Evolutionary conservation across 2,888 invertebrate species (phyloP).

Genomic region (Sarcophaga carnaria): DNA sequence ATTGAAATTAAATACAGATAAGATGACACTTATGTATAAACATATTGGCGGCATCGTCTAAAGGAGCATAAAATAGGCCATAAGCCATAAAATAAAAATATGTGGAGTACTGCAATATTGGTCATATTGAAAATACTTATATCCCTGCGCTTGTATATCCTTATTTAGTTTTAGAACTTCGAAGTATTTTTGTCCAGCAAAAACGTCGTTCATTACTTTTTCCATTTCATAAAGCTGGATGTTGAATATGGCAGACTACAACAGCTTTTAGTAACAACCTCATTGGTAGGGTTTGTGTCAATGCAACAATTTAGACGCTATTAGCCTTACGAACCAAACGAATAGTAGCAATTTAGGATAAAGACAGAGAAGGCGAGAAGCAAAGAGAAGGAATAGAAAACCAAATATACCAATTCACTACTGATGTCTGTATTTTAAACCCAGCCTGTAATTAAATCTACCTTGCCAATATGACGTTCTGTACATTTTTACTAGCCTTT

Average conservation of each 20-base stretch:
- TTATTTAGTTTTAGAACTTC: too few species aligned
- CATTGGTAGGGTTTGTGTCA: neutral
- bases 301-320: conserved; percentile 22
- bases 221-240: too few species aligned
- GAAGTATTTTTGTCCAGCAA: too few species aligned
- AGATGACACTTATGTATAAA: neutral
- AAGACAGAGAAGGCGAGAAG: neutral
- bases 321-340: neutral
- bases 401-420: neutral
- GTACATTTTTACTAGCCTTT: conserved; percentile 18
- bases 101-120: too few species aligned
- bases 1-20: neutral
- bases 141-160: too few species aligned
- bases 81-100: neutral
- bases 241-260: neutral
- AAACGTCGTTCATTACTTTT: too few species aligned
- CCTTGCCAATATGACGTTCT: neutral
- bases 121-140: too few species aligned
- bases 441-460: conserved; percentile 43
- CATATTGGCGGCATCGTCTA: neutral
- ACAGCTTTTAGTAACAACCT: neutral
- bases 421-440: conserved; percentile 6
- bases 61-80: neutral
- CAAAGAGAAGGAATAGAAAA: neutral
- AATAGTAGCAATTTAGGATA: conserved; percentile 9